Evolutionary conservation across 2,113 vertebrate genomes (phyloP).

Genomic region (Athene cunicularia): DNA sequence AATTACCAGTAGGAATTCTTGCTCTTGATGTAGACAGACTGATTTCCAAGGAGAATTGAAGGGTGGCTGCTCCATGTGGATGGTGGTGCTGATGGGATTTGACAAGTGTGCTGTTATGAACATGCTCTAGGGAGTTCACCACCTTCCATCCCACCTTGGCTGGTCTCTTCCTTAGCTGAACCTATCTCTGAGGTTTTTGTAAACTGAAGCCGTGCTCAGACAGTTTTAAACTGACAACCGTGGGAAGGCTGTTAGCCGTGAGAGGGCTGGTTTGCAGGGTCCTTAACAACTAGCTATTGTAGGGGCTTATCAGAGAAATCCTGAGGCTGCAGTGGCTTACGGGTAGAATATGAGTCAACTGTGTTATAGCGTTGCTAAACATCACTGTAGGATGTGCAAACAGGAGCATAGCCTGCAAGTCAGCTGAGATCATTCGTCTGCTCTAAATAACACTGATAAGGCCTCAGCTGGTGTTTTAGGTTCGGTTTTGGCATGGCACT

Average conservation of each 20-base stretch:
- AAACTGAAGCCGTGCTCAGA: neutral
- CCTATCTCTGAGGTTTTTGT: neutral
- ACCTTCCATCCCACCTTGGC: neutral
- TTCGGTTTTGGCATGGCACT: neutral
- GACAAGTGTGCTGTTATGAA: neutral
- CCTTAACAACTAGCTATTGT: neutral
- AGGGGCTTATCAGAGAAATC: neutral
- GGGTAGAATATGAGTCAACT: neutral
- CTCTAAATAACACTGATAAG: slow-evolving; percentile 26
- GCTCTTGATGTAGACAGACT: neutral
- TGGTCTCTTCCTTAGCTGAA: neutral
- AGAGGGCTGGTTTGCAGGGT: neutral
- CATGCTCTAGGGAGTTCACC: rapidly evolving
- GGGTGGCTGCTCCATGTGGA: neutral
- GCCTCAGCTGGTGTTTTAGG: neutral
- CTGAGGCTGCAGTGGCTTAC: neutral
- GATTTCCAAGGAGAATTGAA: neutral
- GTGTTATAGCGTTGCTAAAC: neutral
- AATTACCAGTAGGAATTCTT: neutral
- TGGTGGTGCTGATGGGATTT: neutral
- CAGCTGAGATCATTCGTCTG: slow-evolving; percentile 10
- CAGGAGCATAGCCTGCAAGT: neutral
- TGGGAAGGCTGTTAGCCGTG: neutral
- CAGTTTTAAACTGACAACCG: neutral
- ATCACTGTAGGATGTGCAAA: neutral